These are phyloP conservation scores for Pampus argenteus DNA, from an alignment of 2,797 vertebrate genomes.

Conservation along the genomic window DNA sequence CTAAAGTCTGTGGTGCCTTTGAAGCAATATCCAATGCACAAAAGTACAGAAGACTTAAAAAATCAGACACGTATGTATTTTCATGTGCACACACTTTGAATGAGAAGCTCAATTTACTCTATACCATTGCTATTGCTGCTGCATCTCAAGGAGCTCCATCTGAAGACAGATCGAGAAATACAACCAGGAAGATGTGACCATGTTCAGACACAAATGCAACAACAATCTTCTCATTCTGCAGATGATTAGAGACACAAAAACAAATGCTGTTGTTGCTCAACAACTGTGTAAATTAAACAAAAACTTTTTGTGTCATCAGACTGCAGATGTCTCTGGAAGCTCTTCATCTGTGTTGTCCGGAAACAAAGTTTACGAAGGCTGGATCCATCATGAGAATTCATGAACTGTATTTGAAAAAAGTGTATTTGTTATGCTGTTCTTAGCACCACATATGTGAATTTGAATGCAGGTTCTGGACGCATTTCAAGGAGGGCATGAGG, in stretches of 20 bases:
- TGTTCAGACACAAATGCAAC: slow-evolving; percentile 71
- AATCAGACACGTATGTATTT: slow-evolving; percentile 4
- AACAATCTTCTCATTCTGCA: slow-evolving; percentile 77
- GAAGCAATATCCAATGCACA: neutral
- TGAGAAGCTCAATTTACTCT: neutral
- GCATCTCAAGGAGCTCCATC: slow-evolving; percentile 89
- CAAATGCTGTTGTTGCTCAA: neutral
- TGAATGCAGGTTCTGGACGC: slow-evolving; percentile 77
- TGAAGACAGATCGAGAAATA: slow-evolving; percentile 85
- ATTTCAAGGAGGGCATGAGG: slow-evolving; percentile 82
- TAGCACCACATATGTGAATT: neutral
- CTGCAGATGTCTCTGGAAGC: slow-evolving; percentile 84
- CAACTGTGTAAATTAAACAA: neutral
- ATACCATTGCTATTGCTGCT: slow-evolving; percentile 77
- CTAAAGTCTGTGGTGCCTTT: neutral
- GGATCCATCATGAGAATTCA: slow-evolving; percentile 83
- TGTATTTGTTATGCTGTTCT: neutral
- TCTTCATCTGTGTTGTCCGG: slow-evolving; percentile 79
- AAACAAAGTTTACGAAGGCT: slow-evolving; percentile 81
- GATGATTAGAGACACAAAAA: slow-evolving; percentile 59
- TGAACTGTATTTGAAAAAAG: slow-evolving; percentile 79
- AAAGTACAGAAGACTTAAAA: neutral
- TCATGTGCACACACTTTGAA: neutral
- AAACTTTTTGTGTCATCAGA: slow-evolving; percentile 69
- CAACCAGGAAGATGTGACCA: slow-evolving; percentile 71